phyloP scores from a whole-genome alignment of 2,888 invertebrate genomes.

The Parnassius glacialis region DNA sequence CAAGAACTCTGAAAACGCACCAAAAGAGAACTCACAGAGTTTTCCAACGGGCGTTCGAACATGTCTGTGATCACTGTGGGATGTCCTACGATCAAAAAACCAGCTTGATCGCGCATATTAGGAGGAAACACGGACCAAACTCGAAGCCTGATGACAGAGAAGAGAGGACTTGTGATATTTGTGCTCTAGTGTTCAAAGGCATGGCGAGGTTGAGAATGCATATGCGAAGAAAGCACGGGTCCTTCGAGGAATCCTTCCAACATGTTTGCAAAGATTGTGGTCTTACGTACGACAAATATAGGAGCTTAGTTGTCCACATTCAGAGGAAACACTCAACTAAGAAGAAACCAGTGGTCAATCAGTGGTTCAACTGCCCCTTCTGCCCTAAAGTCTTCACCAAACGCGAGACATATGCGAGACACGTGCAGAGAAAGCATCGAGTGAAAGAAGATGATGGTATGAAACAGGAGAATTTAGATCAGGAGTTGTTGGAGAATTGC shows the following conservation, averaged over 20 bases:
- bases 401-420: constrained; percentile 67
- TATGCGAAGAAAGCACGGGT: constrained; percentile 67
- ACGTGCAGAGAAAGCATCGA: constrained; percentile 67
- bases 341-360: constrained; percentile 45
- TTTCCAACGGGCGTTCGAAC: constrained; percentile 55
- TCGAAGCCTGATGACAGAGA: constrained; percentile 51
- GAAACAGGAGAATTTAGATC: constrained; percentile 25
- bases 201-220: constrained; percentile 63
- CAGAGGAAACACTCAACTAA: constrained; percentile 58
- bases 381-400: constrained; percentile 64
- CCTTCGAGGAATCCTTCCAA: constrained; percentile 61
- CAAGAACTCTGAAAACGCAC: constrained; percentile 61
- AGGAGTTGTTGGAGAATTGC: constrained; percentile 39
- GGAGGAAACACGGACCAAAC: constrained; percentile 63
- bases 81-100: constrained; percentile 70
- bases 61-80: constrained; percentile 64
- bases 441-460: constrained; percentile 47
- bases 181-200: constrained; percentile 70
- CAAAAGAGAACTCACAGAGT: constrained; percentile 64
- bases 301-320: constrained; percentile 64
- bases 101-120: constrained; percentile 65
- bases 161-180: constrained; percentile 65
- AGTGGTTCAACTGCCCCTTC: constrained; percentile 66
- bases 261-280: constrained; percentile 63
- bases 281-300: constrained; percentile 65